Conservation (phyloP, 2,113 vertebrate genomes). For the Thomomys bottae region DNA sequence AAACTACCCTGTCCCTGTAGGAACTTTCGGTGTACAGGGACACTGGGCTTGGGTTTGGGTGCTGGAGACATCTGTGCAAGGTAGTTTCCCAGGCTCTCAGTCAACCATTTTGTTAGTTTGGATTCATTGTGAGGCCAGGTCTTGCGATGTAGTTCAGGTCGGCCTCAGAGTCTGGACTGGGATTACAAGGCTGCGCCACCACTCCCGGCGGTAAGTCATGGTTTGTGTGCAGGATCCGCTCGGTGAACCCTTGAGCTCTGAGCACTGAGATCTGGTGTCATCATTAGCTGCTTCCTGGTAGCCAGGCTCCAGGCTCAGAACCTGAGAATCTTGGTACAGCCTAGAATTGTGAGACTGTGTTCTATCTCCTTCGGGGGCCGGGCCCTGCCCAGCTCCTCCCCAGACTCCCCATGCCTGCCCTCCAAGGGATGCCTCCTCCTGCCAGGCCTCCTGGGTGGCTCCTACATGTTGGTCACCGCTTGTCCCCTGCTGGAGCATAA, state of each 20-base stretch:
- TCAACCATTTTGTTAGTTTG: no score
- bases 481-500: neutral
- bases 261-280: neutral
- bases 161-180: no score
- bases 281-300: accelerated
- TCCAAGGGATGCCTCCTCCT: neutral
- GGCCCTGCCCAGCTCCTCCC: neutral
- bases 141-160: no score
- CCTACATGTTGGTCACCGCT: slow-evolving; percentile 24
- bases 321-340: slow-evolving; percentile 60
- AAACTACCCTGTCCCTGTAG: no score
- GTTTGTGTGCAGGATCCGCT: no score
- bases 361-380: slow-evolving; percentile 3
- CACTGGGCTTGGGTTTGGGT: neutral
- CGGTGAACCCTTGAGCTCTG: neutral
- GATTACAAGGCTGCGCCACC: no score
- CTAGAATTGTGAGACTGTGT: slow-evolving; percentile 72
- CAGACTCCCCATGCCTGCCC: neutral
- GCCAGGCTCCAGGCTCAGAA: slow-evolving; percentile 44
- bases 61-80: neutral
- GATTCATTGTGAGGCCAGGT: no score
- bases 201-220: neutral
- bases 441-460: neutral
- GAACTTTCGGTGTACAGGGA: neutral
- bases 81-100: neutral